phyloP scores from a whole-genome alignment of 2,888 invertebrate species.

The Euproctis similis region DNA sequence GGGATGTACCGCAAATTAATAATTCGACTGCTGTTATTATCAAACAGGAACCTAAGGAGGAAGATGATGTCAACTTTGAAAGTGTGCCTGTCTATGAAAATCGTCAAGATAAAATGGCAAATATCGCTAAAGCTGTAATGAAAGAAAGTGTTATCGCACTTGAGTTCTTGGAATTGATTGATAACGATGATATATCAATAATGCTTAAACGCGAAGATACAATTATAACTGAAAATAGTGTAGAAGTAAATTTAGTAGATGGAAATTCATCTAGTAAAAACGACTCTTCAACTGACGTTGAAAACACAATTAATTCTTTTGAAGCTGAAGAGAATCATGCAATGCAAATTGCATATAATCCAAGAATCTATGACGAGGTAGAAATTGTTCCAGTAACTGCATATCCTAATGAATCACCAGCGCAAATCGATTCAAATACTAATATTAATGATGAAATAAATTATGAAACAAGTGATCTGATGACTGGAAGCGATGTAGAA shows the following conservation, averaged over 20 bases:
- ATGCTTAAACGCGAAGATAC: not conserved
- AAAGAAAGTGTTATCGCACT: slow-evolving; percentile 11
- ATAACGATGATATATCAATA: not conserved
- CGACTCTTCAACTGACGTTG: too few species aligned
- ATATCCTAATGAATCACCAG: not conserved
- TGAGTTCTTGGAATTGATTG: not conserved
- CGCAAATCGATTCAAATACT: too few species aligned
- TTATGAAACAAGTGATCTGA: not conserved
- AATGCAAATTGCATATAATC: not conserved
- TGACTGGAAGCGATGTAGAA: not conserved
- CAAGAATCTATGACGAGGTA: not conserved
- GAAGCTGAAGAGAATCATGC: not conserved
- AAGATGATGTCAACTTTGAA: slow-evolving; percentile 8
- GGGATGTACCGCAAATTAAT: not conserved
- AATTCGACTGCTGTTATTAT: slow-evolving; percentile 4
- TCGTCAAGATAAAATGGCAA: slow-evolving; percentile 9
- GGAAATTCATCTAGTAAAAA: not conserved
- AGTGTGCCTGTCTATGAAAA: slow-evolving; percentile 4
- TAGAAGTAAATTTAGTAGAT: not conserved
- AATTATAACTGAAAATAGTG: not conserved
- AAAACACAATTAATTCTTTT: not conserved
- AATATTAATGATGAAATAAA: too few species aligned
- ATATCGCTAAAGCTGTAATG: slow-evolving; percentile 7
- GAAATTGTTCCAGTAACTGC: not conserved
- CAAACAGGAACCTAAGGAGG: slow-evolving; percentile 22